phyloP scores from a whole-genome alignment of 1,140 invertebrate genomes.

The Anastrepha ludens region DNA sequence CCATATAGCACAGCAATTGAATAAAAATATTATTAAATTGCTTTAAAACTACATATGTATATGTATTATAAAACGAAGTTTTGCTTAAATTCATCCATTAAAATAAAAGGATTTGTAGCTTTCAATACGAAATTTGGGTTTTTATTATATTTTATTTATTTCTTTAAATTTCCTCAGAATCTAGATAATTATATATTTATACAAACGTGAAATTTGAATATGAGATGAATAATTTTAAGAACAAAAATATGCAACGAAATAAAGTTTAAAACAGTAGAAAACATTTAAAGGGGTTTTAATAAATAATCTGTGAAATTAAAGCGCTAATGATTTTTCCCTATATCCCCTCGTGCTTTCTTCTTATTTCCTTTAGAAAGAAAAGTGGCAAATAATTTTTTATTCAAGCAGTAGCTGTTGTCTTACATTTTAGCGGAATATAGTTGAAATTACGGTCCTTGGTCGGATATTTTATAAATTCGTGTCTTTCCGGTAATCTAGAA shows the following conservation, averaged over 20 bases:
- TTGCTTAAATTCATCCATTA: not conserved
- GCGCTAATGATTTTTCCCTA: too few species aligned
- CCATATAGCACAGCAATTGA: conserved; percentile 21
- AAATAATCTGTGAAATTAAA: not conserved
- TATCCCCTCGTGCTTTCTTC: too few species aligned
- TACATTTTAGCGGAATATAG: too few species aligned
- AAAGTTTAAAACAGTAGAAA: not conserved
- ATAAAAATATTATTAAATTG: conserved; percentile 40
- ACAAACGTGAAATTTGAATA: not conserved
- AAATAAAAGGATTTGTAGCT: conserved; percentile 21
- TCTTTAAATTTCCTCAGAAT: not conserved
- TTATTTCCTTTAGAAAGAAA: too few species aligned
- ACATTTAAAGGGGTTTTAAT: not conserved
- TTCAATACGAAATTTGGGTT: conserved; percentile 7
- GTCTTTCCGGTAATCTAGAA: too few species aligned
- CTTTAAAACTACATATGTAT: not conserved
- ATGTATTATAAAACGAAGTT: not conserved
- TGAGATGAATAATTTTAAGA: not conserved
- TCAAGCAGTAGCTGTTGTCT: too few species aligned
- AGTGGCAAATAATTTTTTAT: too few species aligned
- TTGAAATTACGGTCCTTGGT: too few species aligned
- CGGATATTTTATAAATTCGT: too few species aligned
- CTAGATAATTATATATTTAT: not conserved
- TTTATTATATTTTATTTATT: conserved; percentile 8
- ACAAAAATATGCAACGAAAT: conserved; percentile 2